A percentile compares a stretch with the other conserved stretches of the same genome.
Evolutionary conservation across 2,113 vertebrate species (phyloP).

Genomic region (Accipiter virgatus): DNA sequence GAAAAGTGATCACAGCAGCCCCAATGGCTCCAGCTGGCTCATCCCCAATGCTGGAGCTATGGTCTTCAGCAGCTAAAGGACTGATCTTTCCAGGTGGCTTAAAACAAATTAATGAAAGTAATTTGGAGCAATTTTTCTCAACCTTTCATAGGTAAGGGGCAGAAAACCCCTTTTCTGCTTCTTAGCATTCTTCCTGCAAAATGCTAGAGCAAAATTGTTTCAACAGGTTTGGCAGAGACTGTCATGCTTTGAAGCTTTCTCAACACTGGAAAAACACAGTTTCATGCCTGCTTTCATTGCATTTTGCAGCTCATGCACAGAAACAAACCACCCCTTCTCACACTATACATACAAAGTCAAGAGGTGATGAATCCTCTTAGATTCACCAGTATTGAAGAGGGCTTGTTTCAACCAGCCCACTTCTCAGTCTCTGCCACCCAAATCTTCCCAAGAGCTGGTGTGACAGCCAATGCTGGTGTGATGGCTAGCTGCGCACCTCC

Average conservation of each 20-base stretch:
- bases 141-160: background rate
- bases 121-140: background rate
- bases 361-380: background rate
- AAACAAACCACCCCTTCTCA: background rate
- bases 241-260: background rate
- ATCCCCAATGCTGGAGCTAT: background rate
- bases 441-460: background rate
- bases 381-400: background rate
- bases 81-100: background rate
- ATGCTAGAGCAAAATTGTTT: background rate
- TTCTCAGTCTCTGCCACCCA: background rate
- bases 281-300: background rate
- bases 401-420: background rate
- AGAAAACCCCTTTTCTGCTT: background rate
- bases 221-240: background rate
- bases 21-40: background rate
- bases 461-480: rapidly evolving
- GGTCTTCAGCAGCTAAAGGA: background rate
- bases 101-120: background rate
- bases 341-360: too few relatives aligned
- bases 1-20: background rate
- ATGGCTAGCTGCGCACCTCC: background rate
- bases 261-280: background rate
- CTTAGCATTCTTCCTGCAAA: background rate
- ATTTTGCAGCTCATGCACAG: background rate